Evolutionary conservation across 1,140 invertebrate genomes (phyloP).

Genomic region (Hestina assimilis): DNA sequence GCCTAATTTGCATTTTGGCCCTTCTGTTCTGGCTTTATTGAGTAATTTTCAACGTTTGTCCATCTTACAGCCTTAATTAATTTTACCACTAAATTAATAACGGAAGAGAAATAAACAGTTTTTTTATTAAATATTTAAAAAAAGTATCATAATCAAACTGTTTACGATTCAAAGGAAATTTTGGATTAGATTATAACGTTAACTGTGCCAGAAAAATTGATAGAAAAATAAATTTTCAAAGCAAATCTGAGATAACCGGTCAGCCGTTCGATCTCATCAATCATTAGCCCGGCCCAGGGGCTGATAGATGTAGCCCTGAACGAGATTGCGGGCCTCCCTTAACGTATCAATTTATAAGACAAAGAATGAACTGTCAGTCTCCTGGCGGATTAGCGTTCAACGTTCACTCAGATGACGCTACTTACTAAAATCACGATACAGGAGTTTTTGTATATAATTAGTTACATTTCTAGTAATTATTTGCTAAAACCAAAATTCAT

Average conservation of each 20-base stretch:
- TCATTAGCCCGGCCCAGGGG: conserved; percentile 50
- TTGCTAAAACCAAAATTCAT: too few relatives aligned
- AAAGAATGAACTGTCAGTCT: conserved; percentile 68
- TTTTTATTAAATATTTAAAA: neutral
- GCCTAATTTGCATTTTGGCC: conserved; percentile 63
- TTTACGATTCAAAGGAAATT: neutral
- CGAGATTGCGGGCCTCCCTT: conserved; percentile 57
- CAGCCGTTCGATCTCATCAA: conserved; percentile 59
- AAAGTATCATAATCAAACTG: neutral
- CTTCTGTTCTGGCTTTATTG: conserved; percentile 49
- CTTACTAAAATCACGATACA: conserved; percentile 8
- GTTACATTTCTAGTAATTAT: too few relatives aligned
- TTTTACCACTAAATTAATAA: neutral
- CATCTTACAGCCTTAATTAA: conserved; percentile 34
- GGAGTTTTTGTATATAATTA: neutral
- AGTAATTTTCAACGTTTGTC: conserved; percentile 37
- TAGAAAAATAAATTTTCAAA: conserved; percentile 28
- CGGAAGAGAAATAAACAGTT: neutral
- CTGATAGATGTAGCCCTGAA: conserved; percentile 57
- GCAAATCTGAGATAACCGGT: conserved; percentile 38
- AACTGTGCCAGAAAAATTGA: conserved; percentile 12
- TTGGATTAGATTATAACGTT: neutral
- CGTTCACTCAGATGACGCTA: conserved; percentile 29
- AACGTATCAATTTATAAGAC: conserved; percentile 75
- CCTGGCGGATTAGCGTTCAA: conserved; percentile 50